Base-by-base conservation (phyloP, 2,888 invertebrate species). In the Lepidocyrtinus sp. region DNA sequence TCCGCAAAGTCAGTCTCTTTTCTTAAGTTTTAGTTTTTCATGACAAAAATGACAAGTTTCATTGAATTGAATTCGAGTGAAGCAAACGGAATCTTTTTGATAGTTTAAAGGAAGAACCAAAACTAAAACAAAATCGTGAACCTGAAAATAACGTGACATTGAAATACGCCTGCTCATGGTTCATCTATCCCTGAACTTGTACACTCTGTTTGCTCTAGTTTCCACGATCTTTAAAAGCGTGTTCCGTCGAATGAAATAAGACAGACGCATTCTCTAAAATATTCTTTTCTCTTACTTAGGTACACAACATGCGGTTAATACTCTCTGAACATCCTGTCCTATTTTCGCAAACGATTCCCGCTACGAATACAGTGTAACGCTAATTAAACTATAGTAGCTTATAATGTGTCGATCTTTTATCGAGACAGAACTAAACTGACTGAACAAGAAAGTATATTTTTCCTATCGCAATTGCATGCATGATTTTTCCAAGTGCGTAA, bases 291-390 rank as follows among this genome's bases (percentile, higher is more conserved):
- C n/a, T n/a, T n/a, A n/a, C n/a, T n/a, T n/a, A 36, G 5, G 12
- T 36, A 36, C 36, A 36, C 36, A 36, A 59, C 63, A 61, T 50
- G 50, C n/a, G 67, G 67, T 72, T 68, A 63, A 17, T 68, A 24
- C 63, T 26, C 25, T 64, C 22, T 25, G 64, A 64, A 64, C 73
- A 63, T 79, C 79, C 79, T 79, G 79, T 74, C 79, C 79, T 68
- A 79, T 79, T 79, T 68, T 67, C 63, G n/a, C 17, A 68, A n/a
- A 9, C 5, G 55, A n/a, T n/a, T n/a, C n/a, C n/a, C n/a, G n/a
- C n/a, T n/a, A n/a, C n/a, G n/a, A n/a, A n/a, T n/a, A n/a, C n/a
- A n/a, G n/a, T n/a, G n/a, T n/a, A n/a, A n/a, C n/a, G n/a, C n/a
- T n/a, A n/a, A n/a, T n/a, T n/a, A n/a, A n/a, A n/a, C n/a, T n/a